These are phyloP conservation scores for Conus canariensis DNA, from an alignment of 2,888 invertebrate species.

Conservation along the genomic window DNA sequence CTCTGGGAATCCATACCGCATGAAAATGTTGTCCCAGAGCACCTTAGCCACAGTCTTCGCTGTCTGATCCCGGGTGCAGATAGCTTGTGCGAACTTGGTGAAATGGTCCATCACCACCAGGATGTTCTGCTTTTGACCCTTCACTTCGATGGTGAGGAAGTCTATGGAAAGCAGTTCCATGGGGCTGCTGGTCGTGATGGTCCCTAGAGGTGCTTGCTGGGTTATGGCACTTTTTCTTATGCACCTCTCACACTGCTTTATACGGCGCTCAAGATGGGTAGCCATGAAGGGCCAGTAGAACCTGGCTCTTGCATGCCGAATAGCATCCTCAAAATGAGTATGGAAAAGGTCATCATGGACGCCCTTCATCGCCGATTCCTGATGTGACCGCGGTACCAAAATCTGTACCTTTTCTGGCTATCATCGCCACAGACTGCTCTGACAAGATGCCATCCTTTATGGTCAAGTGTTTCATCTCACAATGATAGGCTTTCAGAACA, in stretches of 20 bases:
- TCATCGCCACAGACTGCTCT: background rate
- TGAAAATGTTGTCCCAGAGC: too few relatives aligned
- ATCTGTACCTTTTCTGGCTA: background rate
- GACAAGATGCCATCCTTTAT: background rate
- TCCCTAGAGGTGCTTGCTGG: background rate
- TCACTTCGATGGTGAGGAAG: background rate
- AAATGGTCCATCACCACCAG: slow-evolving; percentile 11
- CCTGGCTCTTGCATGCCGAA: background rate
- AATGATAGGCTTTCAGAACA: background rate
- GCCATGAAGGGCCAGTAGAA: slow-evolving; percentile 11
- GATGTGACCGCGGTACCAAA: background rate
- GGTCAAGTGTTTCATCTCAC: background rate
- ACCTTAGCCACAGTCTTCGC: too few relatives aligned
- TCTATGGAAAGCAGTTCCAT: background rate
- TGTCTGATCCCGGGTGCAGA: background rate
- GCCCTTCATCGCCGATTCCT: background rate
- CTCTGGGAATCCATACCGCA: too few relatives aligned
- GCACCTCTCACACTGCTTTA: background rate
- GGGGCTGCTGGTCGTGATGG: background rate
- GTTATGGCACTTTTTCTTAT: background rate
- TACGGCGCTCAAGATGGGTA: background rate
- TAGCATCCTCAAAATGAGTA: background rate
- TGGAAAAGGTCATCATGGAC: background rate
- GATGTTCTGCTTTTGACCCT: background rate
- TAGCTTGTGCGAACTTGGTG: background rate